phyloP scores from a whole-genome alignment of 2,888 invertebrate genomes.

The Acronicta aceris region DNA sequence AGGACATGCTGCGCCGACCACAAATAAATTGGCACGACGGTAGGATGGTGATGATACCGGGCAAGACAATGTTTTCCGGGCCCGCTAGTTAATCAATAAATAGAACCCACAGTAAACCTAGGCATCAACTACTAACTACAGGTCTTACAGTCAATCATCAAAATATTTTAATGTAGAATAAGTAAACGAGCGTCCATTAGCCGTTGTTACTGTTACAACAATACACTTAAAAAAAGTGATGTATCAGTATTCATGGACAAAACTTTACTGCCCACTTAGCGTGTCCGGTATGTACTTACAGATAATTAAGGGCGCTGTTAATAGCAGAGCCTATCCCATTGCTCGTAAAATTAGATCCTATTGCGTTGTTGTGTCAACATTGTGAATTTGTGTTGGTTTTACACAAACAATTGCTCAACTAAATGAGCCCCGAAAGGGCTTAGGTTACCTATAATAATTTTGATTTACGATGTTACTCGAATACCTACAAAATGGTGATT shows the following conservation, averaged over 20 bases:
- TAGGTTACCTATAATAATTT: constrained; percentile 12
- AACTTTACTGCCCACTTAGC: constrained; percentile 29
- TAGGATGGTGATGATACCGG: too few relatives aligned
- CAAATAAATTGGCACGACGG: too few relatives aligned
- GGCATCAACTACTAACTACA: too few relatives aligned
- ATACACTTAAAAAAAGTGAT: constrained; percentile 29
- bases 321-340: constrained; percentile 32
- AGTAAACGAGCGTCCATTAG: too few relatives aligned
- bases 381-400: constrained; percentile 35
- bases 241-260: constrained; percentile 29
- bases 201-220: constrained; percentile 15
- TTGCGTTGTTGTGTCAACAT: constrained; percentile 30
- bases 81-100: too few relatives aligned
- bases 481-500: constrained; percentile 5
- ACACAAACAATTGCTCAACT: constrained; percentile 20
- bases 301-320: constrained; percentile 48
- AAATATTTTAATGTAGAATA: too few relatives aligned
- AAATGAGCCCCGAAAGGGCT: constrained; percentile 37
- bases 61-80: too few relatives aligned
- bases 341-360: constrained; percentile 49
- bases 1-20: too few relatives aligned
- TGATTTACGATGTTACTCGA: constrained; percentile 32
- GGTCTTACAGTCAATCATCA: too few relatives aligned
- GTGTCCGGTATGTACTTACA: constrained; percentile 30
- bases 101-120: too few relatives aligned